Conservation (phyloP, 2,113 vertebrate genomes). For the Clinocottus analis region DNA sequence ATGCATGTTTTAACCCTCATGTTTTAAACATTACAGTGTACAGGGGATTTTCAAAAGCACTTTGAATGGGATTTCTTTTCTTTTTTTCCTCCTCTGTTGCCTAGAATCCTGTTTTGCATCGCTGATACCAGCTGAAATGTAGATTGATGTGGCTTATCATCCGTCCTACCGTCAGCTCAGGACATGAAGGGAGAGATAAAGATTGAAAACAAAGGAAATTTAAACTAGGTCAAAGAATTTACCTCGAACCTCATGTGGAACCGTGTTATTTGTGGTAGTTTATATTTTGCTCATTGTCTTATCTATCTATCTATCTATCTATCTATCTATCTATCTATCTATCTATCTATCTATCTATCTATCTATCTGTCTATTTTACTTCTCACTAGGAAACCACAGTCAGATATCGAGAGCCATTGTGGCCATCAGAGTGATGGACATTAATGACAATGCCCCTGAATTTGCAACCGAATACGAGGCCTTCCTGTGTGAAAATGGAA, state of each 20-base stretch:
- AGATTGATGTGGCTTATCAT: conserved; percentile 77
- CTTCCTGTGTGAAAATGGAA: conserved; percentile 97
- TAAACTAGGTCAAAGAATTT: conserved; percentile 75
- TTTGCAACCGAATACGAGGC: conserved; percentile 95
- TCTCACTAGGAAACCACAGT: conserved; percentile 92
- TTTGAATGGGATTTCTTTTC: conserved; percentile 61
- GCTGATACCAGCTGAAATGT: conserved; percentile 66
- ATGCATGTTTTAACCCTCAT: conserved; percentile 86
- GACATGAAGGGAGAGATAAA: conserved; percentile 65
- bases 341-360: conserved; percentile 31
- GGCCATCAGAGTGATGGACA: conserved; percentile 96
- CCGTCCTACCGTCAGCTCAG: conserved; percentile 66
- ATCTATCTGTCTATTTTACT: conserved; percentile 22
- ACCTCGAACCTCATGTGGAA: conserved; percentile 56
- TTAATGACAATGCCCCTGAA: conserved; percentile 99
- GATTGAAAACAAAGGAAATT: conserved; percentile 69
- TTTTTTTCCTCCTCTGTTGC: conserved; percentile 31
- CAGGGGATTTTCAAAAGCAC: conserved; percentile 80
- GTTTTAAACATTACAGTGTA: conserved; percentile 83
- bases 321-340: conserved; percentile 30
- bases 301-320: conserved; percentile 19
- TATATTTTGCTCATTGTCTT: conserved; percentile 19
- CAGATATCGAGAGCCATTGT: conserved; percentile 95
- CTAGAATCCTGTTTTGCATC: conserved; percentile 73
- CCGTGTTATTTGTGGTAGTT: conserved; percentile 25